These are phyloP conservation scores for Pantherophis guttatus DNA, from an alignment of 2,113 vertebrate genomes.

Conservation along the genomic window DNA sequence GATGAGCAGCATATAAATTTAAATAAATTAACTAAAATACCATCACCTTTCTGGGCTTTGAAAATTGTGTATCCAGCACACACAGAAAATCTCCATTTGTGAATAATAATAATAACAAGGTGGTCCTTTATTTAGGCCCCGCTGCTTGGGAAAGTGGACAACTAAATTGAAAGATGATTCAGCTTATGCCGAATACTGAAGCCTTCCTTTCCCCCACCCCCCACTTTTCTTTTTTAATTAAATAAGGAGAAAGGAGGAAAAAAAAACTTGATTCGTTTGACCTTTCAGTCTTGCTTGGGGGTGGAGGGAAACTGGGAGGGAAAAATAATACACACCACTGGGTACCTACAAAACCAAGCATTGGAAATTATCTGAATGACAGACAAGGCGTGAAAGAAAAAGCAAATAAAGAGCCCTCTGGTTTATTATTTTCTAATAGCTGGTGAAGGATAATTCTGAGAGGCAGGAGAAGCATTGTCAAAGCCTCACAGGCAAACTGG, in stretches of 20 bases:
- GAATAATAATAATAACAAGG: not conserved
- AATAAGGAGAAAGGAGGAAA: not conserved
- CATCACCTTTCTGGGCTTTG: not conserved
- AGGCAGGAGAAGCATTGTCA: not conserved
- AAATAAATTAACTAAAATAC: not conserved
- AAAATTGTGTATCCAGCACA: not conserved
- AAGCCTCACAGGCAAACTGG: not conserved
- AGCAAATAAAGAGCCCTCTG: not conserved
- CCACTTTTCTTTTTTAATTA: not conserved
- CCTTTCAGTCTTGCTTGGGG: not conserved
- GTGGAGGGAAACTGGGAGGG: not conserved
- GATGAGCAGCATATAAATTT: no score
- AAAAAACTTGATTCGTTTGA: not conserved
- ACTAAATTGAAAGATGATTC: not conserved
- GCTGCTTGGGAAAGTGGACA: not conserved
- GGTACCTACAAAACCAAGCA: not conserved
- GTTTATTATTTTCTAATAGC: not conserved
- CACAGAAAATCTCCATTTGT: not conserved
- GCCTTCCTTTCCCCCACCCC: rapidly evolving
- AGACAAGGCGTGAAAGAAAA: not conserved
- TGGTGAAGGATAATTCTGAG: not conserved
- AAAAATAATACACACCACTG: not conserved
- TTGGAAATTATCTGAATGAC: not conserved
- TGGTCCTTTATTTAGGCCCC: not conserved
- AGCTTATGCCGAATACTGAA: not conserved